Conservation (phyloP, 2,113 vertebrate genomes). For the Hirundichthys speculiger region DNA sequence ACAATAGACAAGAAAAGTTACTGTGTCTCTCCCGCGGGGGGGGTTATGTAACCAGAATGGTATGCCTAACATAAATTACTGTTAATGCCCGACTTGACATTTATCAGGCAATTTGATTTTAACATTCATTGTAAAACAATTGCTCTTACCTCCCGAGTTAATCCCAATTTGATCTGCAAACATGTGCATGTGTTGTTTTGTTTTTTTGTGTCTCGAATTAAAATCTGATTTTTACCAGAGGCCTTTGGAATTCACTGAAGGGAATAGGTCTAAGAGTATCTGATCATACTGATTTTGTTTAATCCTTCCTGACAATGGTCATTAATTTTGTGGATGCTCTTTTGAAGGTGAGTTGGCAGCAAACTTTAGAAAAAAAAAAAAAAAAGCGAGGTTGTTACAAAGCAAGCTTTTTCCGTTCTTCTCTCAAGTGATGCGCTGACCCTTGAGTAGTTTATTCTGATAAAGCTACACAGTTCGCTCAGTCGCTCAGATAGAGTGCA, state of each 20-base stretch:
- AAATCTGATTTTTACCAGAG: slow-evolving; percentile 22
- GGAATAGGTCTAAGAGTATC: slow-evolving; percentile 39
- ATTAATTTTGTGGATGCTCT: slow-evolving; percentile 53
- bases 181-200: slow-evolving; percentile 9
- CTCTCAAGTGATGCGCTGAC: slow-evolving; percentile 73
- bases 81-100: slow-evolving; percentile 7
- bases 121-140: neutral
- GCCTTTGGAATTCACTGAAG: slow-evolving; percentile 33
- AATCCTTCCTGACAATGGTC: slow-evolving; percentile 41
- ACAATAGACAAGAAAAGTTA: slow-evolving; percentile 56
- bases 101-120: slow-evolving; percentile 29
- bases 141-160: slow-evolving; percentile 20
- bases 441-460: slow-evolving; percentile 74
- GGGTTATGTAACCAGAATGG: slow-evolving; percentile 55
- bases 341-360: slow-evolving; percentile 54
- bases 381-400: slow-evolving; percentile 42
- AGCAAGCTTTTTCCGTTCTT: slow-evolving; percentile 58
- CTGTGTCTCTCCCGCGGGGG: slow-evolving; percentile 39
- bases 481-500: slow-evolving; percentile 78
- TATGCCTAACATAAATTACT: slow-evolving; percentile 41
- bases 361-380: slow-evolving; percentile 15
- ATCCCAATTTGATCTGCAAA: slow-evolving; percentile 19
- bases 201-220: slow-evolving; percentile 16
- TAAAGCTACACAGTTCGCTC: slow-evolving; percentile 71
- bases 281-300: slow-evolving; percentile 37